Evolutionary conservation across 2,797 vertebrate genomes (phyloP).

Genomic region (Poecile montanus): DNA sequence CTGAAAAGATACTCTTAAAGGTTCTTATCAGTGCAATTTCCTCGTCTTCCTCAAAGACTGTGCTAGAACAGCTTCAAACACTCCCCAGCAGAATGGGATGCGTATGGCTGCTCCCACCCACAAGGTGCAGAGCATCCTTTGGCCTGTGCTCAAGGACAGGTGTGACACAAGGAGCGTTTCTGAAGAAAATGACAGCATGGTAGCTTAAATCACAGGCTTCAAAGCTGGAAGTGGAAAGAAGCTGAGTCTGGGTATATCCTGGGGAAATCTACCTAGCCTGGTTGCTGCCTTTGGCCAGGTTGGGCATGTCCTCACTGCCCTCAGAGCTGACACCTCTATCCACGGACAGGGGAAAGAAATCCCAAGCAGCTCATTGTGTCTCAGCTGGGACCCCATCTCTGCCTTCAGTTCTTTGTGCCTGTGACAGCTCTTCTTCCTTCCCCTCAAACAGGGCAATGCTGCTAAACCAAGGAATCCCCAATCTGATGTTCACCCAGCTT

Average conservation of each 20-base stretch:
- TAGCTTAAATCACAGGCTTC: neutral
- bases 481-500: neutral
- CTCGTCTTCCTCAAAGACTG: neutral
- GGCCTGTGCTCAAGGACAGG: neutral
- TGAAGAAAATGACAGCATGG: neutral
- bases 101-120: fast-evolving
- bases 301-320: neutral
- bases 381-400: neutral
- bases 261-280: neutral
- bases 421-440: neutral
- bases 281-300: neutral
- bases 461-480: neutral
- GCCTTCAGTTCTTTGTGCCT: neutral
- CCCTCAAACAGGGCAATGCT: neutral
- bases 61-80: neutral
- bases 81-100: neutral
- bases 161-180: neutral
- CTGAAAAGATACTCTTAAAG: neutral
- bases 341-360: neutral
- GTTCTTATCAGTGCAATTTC: neutral
- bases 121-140: neutral
- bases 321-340: neutral
- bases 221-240: neutral
- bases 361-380: neutral
- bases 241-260: neutral